These are phyloP conservation scores for Chloroclystis v-ata DNA, from an alignment of 2,888 invertebrate genomes.

Conservation along the genomic window DNA sequence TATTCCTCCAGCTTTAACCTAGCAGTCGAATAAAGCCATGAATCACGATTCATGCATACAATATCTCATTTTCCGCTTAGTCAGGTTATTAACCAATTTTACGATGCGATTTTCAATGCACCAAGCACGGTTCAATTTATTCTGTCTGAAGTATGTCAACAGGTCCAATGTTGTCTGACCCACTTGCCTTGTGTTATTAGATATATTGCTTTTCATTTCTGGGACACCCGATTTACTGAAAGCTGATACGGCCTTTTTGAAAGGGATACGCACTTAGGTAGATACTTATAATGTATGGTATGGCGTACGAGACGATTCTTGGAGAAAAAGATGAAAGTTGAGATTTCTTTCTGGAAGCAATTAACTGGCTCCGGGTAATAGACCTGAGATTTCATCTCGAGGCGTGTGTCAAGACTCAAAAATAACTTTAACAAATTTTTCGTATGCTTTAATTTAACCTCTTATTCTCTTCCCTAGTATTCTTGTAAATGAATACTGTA, in stretches of 20 bases:
- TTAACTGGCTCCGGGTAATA: conserved; percentile 5
- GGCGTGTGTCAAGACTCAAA: conserved; percentile 1
- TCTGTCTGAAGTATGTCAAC: conserved; percentile 39
- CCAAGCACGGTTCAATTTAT: conserved; percentile 23
- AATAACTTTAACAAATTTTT: no score
- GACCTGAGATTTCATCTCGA: conserved; percentile 5
- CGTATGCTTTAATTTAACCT: no score
- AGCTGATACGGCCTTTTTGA: conserved; percentile 9
- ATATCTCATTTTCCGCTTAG: conserved; percentile 19
- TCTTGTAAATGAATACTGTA: no score
- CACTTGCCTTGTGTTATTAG: conserved; percentile 22
- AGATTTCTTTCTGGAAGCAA: conserved; percentile 6
- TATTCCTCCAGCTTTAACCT: background rate
- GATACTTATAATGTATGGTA: background rate
- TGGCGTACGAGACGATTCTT: background rate
- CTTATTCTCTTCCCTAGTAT: no score
- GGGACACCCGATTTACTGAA: conserved; percentile 18
- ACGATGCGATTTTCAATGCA: conserved; percentile 22
- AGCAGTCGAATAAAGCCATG: conserved; percentile 11
- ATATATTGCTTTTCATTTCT: conserved; percentile 16
- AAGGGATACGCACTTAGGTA: background rate
- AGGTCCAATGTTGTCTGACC: conserved; percentile 31
- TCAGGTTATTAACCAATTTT: conserved; percentile 20
- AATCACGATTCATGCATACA: conserved; percentile 11
- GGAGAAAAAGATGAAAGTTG: conserved; percentile 6